These are phyloP conservation scores for Heliocidaris tuberculata DNA, from an alignment of 35 echinoderm and acorn worm genomes.

Conservation along the genomic window DNA sequence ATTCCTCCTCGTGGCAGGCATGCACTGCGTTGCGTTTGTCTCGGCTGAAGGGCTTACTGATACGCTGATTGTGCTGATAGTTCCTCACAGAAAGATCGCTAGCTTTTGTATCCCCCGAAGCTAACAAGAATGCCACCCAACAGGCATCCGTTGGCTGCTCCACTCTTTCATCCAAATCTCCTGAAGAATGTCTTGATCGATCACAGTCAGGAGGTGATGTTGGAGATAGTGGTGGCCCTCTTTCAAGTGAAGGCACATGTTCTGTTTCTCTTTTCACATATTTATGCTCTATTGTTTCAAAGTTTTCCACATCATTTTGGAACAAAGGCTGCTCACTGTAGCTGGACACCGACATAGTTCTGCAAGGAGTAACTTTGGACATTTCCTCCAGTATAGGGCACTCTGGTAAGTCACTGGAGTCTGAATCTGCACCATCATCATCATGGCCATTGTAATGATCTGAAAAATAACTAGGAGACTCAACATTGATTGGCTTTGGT, in stretches of 20 bases:
- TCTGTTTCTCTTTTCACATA: not conserved
- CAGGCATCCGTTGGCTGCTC: not conserved
- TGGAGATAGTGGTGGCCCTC: not conserved
- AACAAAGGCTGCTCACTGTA: not conserved
- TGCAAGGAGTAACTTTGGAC: not conserved
- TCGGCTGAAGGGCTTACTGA: not conserved
- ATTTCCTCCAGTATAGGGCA: not conserved
- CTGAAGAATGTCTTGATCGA: not conserved
- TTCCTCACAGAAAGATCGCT: not conserved
- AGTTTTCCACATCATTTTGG: not conserved
- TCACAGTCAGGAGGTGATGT: not conserved
- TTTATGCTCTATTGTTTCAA: not conserved
- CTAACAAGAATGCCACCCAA: not conserved
- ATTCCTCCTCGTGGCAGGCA: constrained; percentile 14
- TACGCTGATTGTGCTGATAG: not conserved
- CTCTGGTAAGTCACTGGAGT: constrained; percentile 18
- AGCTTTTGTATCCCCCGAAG: not conserved
- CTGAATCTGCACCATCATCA: not conserved
- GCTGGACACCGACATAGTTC: not conserved
- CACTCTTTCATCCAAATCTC: not conserved
- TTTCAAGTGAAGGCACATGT: not conserved
- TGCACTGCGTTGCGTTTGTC: not conserved
- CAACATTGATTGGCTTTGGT: not conserved
- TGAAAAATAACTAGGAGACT: not conserved
- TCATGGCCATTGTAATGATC: not conserved